These are phyloP conservation scores for Takifugu bimaculatus DNA, from an alignment of 2,113 vertebrate species.

Conservation along the genomic window DNA sequence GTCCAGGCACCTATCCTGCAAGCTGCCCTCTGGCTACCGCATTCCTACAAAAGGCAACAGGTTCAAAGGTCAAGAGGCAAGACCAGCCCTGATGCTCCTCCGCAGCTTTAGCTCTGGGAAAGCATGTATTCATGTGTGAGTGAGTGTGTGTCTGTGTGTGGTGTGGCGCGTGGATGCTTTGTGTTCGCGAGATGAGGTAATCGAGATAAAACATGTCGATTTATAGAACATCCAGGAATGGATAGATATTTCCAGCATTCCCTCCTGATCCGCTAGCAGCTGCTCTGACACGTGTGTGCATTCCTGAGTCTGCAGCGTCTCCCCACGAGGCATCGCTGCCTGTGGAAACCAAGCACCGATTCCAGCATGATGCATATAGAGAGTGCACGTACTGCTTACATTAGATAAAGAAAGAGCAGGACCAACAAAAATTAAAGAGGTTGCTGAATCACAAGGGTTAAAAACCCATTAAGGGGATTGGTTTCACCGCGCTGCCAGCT, in stretches of 20 bases:
- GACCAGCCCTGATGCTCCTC: conserved; percentile 1
- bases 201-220: not conserved
- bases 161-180: not conserved
- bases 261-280: conserved; percentile 43
- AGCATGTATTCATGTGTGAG: not conserved
- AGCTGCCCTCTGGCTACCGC: conserved; percentile 27
- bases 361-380: conserved; percentile 1
- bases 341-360: conserved; percentile 13
- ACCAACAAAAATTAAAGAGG: conserved; percentile 36
- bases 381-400: conserved; percentile 11
- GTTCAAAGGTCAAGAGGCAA: conserved; percentile 41
- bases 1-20: conserved; percentile 18
- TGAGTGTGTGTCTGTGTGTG: not conserved
- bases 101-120: not conserved
- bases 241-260: not conserved
- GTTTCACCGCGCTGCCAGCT: conserved; percentile 11
- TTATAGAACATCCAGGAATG: conserved; percentile 24
- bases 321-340: conserved; percentile 30
- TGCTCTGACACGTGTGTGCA: conserved; percentile 60
- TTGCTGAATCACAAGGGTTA: conserved; percentile 17
- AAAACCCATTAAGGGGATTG: conserved; percentile 15
- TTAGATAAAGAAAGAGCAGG: conserved; percentile 42
- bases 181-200: not conserved
- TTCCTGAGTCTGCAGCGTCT: conserved; percentile 52
- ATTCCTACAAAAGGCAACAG: conserved; percentile 24